These are phyloP conservation scores for Scaeva pyrastri DNA, from an alignment of 2,888 invertebrate species.

Conservation along the genomic window DNA sequence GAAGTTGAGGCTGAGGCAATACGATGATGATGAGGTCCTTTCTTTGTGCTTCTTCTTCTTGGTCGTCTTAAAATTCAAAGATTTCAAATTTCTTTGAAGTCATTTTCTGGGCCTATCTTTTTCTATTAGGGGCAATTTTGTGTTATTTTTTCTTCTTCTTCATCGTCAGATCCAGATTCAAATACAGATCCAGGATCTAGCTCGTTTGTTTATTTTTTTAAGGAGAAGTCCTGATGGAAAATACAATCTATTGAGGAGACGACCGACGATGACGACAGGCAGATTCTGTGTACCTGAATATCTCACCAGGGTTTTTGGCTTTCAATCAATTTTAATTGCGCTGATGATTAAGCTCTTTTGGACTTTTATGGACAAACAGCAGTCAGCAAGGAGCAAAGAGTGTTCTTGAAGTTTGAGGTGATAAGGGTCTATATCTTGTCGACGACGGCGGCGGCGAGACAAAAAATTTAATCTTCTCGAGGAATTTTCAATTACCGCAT, in stretches of 20 bases:
- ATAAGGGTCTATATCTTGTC: too few species aligned
- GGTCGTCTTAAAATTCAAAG: conserved; percentile 63
- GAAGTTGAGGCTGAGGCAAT: conserved; percentile 57
- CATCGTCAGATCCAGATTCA: too few species aligned
- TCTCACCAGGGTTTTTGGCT: conserved; percentile 53
- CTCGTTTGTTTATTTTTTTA: conserved; percentile 12
- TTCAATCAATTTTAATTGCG: conserved; percentile 75
- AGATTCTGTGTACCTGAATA: conserved; percentile 24
- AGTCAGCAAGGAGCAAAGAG: too few species aligned
- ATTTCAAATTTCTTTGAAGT: conserved; percentile 72
- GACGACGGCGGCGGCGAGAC: not conserved
- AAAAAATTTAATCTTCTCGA: conserved; percentile 63
- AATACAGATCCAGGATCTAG: too few species aligned
- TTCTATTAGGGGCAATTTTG: conserved; percentile 10
- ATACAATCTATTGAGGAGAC: not conserved
- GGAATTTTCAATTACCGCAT: conserved; percentile 68
- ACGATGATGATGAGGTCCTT: conserved; percentile 62
- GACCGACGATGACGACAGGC: too few species aligned
- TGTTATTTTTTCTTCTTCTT: not conserved
- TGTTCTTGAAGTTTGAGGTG: too few species aligned
- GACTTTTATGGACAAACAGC: conserved; percentile 13
- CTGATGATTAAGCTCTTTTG: conserved; percentile 71
- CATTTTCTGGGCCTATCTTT: conserved; percentile 42
- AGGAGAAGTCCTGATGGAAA: not conserved
- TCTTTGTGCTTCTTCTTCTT: conserved; percentile 50